A percentile compares a stretch with the other conserved stretches of the same genome.
Evolutionary conservation across 2,888 invertebrate genomes (phyloP).

Genomic region (Neria commutata): DNA sequence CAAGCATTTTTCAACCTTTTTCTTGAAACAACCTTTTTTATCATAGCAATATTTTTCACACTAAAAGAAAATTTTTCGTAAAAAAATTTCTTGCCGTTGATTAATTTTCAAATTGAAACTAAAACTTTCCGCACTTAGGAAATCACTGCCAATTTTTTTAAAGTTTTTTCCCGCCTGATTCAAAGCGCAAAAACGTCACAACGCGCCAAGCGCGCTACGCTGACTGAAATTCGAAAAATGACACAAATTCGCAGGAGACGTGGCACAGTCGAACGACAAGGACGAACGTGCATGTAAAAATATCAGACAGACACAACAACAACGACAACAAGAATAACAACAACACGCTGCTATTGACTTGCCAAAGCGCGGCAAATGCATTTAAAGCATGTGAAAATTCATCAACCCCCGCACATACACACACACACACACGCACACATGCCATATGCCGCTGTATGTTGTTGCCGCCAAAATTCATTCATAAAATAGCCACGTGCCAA

Average conservation of each 20-base stretch:
- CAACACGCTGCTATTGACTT: background rate
- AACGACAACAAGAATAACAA: background rate
- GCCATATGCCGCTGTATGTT: background rate
- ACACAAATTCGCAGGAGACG: no score
- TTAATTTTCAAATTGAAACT: no score
- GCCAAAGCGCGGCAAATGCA: slow-evolving; percentile 4
- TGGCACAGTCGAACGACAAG: slow-evolving; percentile 47
- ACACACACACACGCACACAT: background rate
- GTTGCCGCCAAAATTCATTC: background rate
- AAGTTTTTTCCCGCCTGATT: background rate
- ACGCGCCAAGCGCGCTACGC: slow-evolving; percentile 58
- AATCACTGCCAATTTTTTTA: background rate
- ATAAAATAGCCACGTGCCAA: slow-evolving; percentile 6
- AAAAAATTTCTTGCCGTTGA: no score
- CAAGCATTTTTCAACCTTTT: no score
- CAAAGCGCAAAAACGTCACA: slow-evolving; percentile 38
- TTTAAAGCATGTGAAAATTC: slow-evolving; percentile 9
- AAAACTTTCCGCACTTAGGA: no score
- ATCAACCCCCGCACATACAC: background rate
- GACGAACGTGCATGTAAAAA: slow-evolving; percentile 38
- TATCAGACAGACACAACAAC: slow-evolving; percentile 37
- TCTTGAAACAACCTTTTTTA: no score
- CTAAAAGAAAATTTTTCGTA: no score
- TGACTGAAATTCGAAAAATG: slow-evolving; percentile 47
- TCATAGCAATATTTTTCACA: no score